Evolutionary conservation across 2,888 invertebrate species (phyloP), one percentile per base, ranked within the genome.

Genomic region (Tubulanus polymorphus): DNA sequence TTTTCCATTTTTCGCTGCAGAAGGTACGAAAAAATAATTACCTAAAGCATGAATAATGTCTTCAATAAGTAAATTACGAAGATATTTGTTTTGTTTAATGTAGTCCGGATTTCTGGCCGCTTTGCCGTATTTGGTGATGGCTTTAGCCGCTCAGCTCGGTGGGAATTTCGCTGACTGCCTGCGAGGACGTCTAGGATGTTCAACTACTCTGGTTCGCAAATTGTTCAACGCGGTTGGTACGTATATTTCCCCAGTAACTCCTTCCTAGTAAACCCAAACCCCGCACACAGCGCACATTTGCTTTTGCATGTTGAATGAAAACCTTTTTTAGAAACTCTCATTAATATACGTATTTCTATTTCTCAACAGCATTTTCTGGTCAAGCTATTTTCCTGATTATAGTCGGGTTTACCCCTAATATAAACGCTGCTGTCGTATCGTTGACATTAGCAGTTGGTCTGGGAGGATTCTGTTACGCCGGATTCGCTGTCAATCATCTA

Each of bases 401-500:
- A 0, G 89, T 92, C 0, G 90, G 91, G 1, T 90, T 88, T 71
- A 81, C 89, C 2, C 76, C 85, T 30, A 83, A 86, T 1, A 84
- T 88, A 18, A 81, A 83, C 0, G 69, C 73, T 2, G 72, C 70
- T 41, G 83, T 92, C n/a, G 82, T 86, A n/a, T 92, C 86, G 74
- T 84, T 94, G 30, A 90, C 91, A 0, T 83, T 92, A 48, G 92
- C 93, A 1, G 91, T 93, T 0, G 93, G 93, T 0, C 81, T 93
- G 1, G 93, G 94, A 1, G 81, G 93, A 0, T 91, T 93, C 76
- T 91, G 93, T 0, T 93, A 93, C 92, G 88, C 91, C 5, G 93
- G 93, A 3, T 79, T 70, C 67, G 82, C 81, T 57, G 84, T 84
- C n/a, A 84, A 84, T 65, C 91, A 93, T 75, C 80, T 94, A 75